These are phyloP conservation scores for Orestias chungarensis DNA, from an alignment of 2,797 vertebrate species.

Conservation along the genomic window DNA sequence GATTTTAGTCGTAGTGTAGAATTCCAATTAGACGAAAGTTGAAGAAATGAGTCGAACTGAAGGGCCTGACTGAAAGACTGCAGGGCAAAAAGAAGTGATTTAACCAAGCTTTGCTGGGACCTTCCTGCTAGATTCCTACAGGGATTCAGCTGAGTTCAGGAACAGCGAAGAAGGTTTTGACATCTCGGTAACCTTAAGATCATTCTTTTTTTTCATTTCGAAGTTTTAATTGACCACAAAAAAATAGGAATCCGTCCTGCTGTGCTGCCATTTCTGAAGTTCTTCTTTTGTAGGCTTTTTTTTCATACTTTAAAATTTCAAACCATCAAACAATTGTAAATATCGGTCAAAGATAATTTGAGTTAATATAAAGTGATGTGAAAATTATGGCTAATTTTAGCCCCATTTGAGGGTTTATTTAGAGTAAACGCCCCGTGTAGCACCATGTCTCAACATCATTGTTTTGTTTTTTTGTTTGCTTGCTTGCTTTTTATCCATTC, in stretches of 20 bases:
- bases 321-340: not conserved
- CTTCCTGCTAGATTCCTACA: constrained; percentile 14
- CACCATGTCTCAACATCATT: not conserved
- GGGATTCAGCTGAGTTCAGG: not conserved
- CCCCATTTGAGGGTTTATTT: not conserved
- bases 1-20: constrained; percentile 37
- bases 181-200: constrained; percentile 1
- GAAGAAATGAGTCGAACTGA: constrained; percentile 28
- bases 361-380: too few relatives aligned
- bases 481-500: too few relatives aligned
- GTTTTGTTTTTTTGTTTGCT: too few relatives aligned
- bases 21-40: constrained; percentile 49
- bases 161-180: not conserved
- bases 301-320: not conserved
- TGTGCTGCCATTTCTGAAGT: not conserved
- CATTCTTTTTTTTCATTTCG: not conserved
- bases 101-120: constrained; percentile 9
- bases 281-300: not conserved
- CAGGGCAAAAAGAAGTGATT: not conserved
- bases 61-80: constrained; percentile 21
- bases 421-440: not conserved
- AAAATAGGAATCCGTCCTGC: too few relatives aligned
- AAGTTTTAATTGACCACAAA: not conserved
- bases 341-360: not conserved
- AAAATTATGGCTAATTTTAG: too few relatives aligned